Percentiles rank a stretch among this genome's conserved stretches.
Conservation (phyloP, 2,888 invertebrate species). For the Crossocerus cetratus region DNA sequence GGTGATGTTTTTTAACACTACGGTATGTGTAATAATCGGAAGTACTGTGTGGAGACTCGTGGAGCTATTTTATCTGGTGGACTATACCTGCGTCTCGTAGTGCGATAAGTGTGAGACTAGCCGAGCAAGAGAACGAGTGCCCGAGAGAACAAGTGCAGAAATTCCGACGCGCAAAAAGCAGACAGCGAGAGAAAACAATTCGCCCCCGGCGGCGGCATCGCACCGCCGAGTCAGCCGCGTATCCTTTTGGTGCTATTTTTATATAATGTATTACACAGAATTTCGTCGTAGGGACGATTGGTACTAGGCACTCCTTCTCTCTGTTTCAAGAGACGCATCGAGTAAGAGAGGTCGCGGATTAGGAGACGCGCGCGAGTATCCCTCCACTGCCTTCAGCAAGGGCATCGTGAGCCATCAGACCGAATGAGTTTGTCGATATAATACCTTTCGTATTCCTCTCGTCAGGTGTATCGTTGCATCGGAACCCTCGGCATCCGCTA, state of each 20-base stretch:
- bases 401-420: slow-evolving; percentile 4
- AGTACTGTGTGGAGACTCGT: slow-evolving; percentile 30
- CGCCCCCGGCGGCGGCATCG: background rate
- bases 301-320: slow-evolving; percentile 56
- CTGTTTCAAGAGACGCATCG: slow-evolving; percentile 20
- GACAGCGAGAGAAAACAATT: slow-evolving; percentile 5
- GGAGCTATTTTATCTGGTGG: slow-evolving; percentile 45
- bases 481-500: background rate
- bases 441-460: slow-evolving; percentile 1
- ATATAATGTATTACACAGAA: slow-evolving; percentile 34
- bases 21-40: slow-evolving; percentile 42
- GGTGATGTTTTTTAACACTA: slow-evolving; percentile 7
- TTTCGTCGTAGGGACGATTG: slow-evolving; percentile 33
- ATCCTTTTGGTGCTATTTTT: slow-evolving; percentile 60
- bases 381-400: slow-evolving; percentile 9
- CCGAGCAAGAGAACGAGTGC: slow-evolving; percentile 55
- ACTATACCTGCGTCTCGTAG: slow-evolving; percentile 29
- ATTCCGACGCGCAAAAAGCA: slow-evolving; percentile 10
- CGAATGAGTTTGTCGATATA: background rate
- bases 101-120: slow-evolving; percentile 6
- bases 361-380: slow-evolving; percentile 11
- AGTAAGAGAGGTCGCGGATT: slow-evolving; percentile 6
- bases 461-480: background rate
- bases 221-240: slow-evolving; percentile 6
- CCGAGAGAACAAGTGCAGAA: slow-evolving; percentile 16